Conservation (phyloP, 2,888 invertebrate genomes). For the Matsumyia berberina region DNA sequence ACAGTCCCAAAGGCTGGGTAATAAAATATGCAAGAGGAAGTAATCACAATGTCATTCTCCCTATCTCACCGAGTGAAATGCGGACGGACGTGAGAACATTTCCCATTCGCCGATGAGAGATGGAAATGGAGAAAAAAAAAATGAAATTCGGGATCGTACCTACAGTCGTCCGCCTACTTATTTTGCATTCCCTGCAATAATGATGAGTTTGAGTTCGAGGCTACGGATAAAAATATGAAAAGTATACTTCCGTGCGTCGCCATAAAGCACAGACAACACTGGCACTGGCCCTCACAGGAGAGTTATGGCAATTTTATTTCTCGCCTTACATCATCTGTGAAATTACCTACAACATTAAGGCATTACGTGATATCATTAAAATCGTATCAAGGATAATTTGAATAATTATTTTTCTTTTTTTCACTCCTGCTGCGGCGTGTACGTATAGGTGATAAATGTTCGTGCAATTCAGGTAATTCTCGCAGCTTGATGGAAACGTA, state of each 20-base stretch:
- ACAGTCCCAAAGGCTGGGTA: conserved; percentile 52
- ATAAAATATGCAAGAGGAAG: conserved; percentile 71
- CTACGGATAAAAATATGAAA: conserved; percentile 59
- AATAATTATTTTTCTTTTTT: conserved; percentile 58
- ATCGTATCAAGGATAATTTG: conserved; percentile 73
- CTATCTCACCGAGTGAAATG: conserved; percentile 25
- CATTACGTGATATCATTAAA: conserved; percentile 74
- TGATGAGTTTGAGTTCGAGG: conserved; percentile 65
- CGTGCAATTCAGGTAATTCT: conserved; percentile 57
- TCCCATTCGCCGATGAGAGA: conserved; percentile 3
- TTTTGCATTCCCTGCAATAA: conserved; percentile 70
- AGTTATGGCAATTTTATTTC: conserved; percentile 5
- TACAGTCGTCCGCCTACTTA: conserved; percentile 59
- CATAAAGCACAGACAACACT: conserved; percentile 34
- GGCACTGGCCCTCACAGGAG: conserved; percentile 12
- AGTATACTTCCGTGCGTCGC: conserved; percentile 48
- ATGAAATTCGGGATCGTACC: neutral
- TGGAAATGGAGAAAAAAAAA: conserved; percentile 15
- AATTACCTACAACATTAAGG: conserved; percentile 67
- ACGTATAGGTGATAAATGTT: conserved; percentile 42
- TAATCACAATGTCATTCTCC: conserved; percentile 61
- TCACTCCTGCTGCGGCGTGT: conserved; percentile 13
- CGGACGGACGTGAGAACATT: conserved; percentile 63
- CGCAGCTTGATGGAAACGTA: conserved; percentile 14
- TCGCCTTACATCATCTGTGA: conserved; percentile 46